Percentiles rank a stretch among this genome's conserved stretches.
phyloP scores from a whole-genome alignment of 2,113 vertebrate genomes.

The Capreolus pygargus region DNA sequence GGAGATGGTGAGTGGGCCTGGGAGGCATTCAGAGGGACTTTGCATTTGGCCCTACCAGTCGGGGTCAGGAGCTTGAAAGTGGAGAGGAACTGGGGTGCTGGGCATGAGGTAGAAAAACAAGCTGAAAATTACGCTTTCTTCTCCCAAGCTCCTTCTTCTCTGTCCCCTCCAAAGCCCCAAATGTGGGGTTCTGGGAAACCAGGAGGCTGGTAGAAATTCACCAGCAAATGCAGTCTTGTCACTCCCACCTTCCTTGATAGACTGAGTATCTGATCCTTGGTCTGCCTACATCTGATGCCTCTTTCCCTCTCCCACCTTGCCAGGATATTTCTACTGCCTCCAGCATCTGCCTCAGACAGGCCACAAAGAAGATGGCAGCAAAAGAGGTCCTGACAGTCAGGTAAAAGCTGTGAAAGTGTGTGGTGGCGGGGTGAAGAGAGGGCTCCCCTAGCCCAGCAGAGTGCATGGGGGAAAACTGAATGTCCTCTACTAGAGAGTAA shows the following conservation, averaged over 20 bases:
- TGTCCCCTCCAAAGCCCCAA: neutral
- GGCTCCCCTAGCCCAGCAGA: neutral
- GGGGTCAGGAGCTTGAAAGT: neutral
- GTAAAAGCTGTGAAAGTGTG: constrained; percentile 26
- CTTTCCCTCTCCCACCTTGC: neutral
- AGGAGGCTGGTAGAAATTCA: neutral
- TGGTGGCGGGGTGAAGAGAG: neutral
- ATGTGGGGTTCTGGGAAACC: neutral
- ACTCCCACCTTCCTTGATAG: neutral
- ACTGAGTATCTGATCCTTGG: neutral
- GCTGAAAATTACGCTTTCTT: neutral
- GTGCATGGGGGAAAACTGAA: neutral
- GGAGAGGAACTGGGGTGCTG: neutral
- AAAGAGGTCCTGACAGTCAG: neutral
- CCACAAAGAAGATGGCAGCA: neutral
- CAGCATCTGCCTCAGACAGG: constrained; percentile 73
- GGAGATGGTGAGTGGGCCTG: constrained; percentile 81
- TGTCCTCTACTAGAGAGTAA: neutral
- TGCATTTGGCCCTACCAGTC: neutral
- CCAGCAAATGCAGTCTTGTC: neutral
- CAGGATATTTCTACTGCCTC: constrained; percentile 82
- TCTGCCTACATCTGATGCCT: neutral
- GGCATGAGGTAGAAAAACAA: neutral
- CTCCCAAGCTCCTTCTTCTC: neutral
- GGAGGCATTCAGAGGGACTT: neutral